Evolutionary conservation across 2,797 vertebrate genomes (phyloP).

Genomic region (Ctenopoma multispine): DNA sequence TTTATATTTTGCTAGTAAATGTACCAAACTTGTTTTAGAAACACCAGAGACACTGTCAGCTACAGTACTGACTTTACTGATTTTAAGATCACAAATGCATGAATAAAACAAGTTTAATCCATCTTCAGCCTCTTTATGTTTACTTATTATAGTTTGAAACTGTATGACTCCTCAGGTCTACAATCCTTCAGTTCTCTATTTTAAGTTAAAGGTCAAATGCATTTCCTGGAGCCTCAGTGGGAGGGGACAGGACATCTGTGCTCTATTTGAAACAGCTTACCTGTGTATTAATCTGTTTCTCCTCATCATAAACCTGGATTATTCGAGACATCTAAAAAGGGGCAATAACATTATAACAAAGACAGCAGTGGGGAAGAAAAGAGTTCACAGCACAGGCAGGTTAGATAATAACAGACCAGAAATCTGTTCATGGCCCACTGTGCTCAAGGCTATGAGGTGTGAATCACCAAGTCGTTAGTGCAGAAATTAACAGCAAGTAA

Average conservation of each 20-base stretch:
- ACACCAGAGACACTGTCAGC: background rate
- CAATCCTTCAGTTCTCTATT: background rate
- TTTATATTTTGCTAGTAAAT: too few species aligned
- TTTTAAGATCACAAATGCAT: background rate
- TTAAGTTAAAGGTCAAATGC: conserved; percentile 40
- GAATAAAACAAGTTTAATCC: background rate
- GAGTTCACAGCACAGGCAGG: conserved; percentile 86
- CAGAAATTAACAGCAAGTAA: conserved; percentile 61
- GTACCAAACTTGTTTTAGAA: too few species aligned
- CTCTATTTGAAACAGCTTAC: conserved; percentile 95
- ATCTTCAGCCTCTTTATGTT: background rate
- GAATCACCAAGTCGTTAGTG: conserved; percentile 29
- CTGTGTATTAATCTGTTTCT: conserved; percentile 99
- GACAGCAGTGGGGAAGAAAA: conserved; percentile 84
- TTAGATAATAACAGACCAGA: conserved; percentile 74
- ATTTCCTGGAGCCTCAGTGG: conserved; percentile 84
- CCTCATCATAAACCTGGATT: conserved; percentile 99
- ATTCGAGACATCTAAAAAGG: conserved; percentile 99
- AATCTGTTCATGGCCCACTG: conserved; percentile 63
- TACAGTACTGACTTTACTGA: background rate
- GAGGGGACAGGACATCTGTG: conserved; percentile 77
- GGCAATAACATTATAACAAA: conserved; percentile 95
- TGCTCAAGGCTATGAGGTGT: conserved; percentile 41
- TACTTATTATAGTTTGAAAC: background rate
- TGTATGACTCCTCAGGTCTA: background rate